Evolutionary conservation across 2,113 vertebrate genomes (phyloP).

Genomic region (Bos indicus): DNA sequence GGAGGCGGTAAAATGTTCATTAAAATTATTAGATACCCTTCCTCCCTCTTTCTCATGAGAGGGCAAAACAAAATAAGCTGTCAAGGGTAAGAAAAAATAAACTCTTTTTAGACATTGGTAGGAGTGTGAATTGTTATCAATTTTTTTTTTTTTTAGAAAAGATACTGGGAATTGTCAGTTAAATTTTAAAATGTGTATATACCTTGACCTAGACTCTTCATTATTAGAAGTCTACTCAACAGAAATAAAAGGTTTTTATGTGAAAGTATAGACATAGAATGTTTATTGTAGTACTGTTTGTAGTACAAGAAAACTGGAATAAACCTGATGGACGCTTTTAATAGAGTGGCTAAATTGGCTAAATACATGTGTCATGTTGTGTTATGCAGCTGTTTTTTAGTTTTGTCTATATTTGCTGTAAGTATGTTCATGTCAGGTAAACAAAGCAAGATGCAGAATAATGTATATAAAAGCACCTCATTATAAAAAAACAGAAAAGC

Average conservation of each 20-base stretch:
- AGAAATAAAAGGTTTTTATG: not conserved
- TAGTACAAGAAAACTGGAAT: not conserved
- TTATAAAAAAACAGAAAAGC: not conserved
- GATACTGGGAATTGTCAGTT: not conserved
- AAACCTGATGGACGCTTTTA: not conserved
- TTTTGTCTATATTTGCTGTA: not conserved
- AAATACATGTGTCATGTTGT: not conserved
- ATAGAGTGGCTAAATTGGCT: not conserved
- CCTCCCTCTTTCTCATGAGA: not conserved
- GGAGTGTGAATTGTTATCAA: not conserved
- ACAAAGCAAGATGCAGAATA: conserved; percentile 11
- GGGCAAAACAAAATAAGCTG: not conserved
- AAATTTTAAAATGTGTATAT: not conserved
- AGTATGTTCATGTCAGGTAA: not conserved
- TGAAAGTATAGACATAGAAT: not conserved
- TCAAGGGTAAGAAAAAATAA: not conserved
- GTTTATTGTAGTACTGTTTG: not conserved
- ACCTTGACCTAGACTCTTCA: not conserved
- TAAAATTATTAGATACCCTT: not conserved
- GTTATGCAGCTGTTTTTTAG: not conserved
- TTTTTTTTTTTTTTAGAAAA: not conserved
- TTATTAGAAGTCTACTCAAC: not conserved
- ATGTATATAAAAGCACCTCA: not conserved
- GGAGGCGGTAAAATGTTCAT: not conserved
- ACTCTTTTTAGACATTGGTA: not conserved